Conservation (phyloP, 2,797 vertebrate species). For the Sebastiscus tertius region DNA sequence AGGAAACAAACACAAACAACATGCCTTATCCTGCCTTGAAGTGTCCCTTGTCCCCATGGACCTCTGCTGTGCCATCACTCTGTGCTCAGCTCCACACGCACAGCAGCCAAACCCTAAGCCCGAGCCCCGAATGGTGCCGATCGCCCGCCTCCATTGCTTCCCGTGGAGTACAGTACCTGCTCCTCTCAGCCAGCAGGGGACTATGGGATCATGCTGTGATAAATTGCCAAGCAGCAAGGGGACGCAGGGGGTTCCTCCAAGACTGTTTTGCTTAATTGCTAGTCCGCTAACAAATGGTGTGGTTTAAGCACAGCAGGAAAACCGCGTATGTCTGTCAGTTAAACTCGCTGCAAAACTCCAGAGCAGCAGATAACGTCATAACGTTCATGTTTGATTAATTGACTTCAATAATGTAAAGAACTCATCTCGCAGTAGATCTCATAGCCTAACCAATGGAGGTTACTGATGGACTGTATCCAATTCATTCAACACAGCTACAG, state of each 20-base stretch:
- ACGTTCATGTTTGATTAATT: constrained; percentile 22
- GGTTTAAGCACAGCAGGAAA: constrained; percentile 71
- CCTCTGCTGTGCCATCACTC: constrained; percentile 57
- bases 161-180: constrained; percentile 25
- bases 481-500: not conserved
- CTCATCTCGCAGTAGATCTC: constrained; percentile 6
- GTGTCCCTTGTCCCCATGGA: constrained; percentile 61
- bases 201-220: constrained; percentile 68
- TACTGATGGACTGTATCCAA: not conserved
- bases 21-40: constrained; percentile 74
- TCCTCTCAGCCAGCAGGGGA: constrained; percentile 47
- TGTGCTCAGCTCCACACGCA: constrained; percentile 33
- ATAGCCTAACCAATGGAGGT: not conserved
- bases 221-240: constrained; percentile 66
- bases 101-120: constrained; percentile 33
- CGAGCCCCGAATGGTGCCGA: constrained; percentile 28
- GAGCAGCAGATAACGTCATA: constrained; percentile 41
- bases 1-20: constrained; percentile 74
- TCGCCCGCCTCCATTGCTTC: not conserved
- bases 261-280: constrained; percentile 78
- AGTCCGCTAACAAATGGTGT: constrained; percentile 70
- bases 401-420: constrained; percentile 27
- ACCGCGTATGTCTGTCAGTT: constrained; percentile 49
- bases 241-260: constrained; percentile 59
- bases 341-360: constrained; percentile 2